Percentiles rank a stretch among this genome's conserved stretches.
Evolutionary conservation across 2,888 invertebrate species (phyloP).

Genomic region (Brachypalpus laphriformis): DNA sequence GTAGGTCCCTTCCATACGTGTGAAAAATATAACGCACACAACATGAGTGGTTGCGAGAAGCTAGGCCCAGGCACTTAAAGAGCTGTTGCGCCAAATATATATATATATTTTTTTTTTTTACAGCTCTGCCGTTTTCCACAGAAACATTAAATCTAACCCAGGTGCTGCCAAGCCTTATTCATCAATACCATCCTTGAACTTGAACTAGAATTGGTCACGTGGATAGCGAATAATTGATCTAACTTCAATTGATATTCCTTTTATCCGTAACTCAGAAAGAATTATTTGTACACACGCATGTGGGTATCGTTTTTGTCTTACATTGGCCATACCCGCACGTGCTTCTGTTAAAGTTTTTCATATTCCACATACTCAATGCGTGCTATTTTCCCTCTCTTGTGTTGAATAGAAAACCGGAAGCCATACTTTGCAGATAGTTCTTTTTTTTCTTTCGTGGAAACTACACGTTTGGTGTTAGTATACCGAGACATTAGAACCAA

Average conservation of each 20-base stretch:
- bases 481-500: slow-evolving; percentile 9
- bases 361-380: neutral
- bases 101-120: too few species aligned
- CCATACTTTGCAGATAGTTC: neutral
- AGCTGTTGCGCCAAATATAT: too few species aligned
- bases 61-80: too few species aligned
- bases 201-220: neutral
- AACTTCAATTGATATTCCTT: neutral
- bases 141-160: too few species aligned
- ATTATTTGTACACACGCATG: neutral
- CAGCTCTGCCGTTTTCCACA: too few species aligned
- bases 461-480: neutral
- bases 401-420: slow-evolving; percentile 16
- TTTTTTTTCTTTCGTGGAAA: neutral
- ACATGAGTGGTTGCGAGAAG: too few species aligned
- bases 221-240: neutral
- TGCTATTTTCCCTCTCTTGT: neutral
- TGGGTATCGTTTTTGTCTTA: neutral
- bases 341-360: neutral
- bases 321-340: neutral
- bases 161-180: too few species aligned
- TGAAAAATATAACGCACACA: too few species aligned
- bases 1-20: too few species aligned
- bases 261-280: neutral
- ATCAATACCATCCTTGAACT: neutral